A percentile compares a stretch with the other conserved stretches of the same genome.
These are phyloP conservation scores for Sinelater perroti DNA, from an alignment of 2,888 invertebrate species.

Conservation along the genomic window DNA sequence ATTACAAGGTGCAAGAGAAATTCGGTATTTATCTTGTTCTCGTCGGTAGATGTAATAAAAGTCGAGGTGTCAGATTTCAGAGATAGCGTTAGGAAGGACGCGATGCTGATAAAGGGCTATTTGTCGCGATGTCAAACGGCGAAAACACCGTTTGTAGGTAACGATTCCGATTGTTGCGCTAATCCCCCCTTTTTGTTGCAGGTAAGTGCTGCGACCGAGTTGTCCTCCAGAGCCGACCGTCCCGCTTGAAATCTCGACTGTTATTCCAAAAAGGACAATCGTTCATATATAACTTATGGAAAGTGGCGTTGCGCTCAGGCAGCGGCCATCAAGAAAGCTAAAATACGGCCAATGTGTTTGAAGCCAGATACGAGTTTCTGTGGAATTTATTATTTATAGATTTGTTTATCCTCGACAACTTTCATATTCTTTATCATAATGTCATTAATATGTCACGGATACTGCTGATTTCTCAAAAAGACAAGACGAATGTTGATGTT, in stretches of 20 bases:
- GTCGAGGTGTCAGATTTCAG: constrained; percentile 2
- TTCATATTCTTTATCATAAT: constrained; percentile 59
- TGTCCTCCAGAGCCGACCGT: background rate
- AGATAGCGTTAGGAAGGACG: background rate
- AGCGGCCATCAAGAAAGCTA: constrained; percentile 53
- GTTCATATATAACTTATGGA: constrained; percentile 43
- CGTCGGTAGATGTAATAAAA: background rate
- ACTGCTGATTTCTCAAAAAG: constrained; percentile 57
- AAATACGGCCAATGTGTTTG: constrained; percentile 53
- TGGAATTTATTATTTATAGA: constrained; percentile 59
- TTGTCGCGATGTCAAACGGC: no score
- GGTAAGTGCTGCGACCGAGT: constrained; percentile 20
- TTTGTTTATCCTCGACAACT: constrained; percentile 59
- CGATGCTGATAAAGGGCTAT: no score
- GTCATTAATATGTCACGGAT: constrained; percentile 59
- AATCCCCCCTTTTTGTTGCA: constrained; percentile 23
- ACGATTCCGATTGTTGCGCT: background rate
- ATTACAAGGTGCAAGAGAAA: no score
- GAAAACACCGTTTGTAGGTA: no score
- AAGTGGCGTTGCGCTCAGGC: constrained; percentile 55
- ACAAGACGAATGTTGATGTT: constrained; percentile 60
- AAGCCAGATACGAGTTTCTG: constrained; percentile 51
- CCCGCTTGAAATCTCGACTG: constrained; percentile 19
- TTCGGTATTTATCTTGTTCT: background rate
- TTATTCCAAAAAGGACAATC: constrained; percentile 37